A percentile compares a stretch with the other conserved stretches of the same genome.
Evolutionary conservation across 2,113 vertebrate species (phyloP).

Genomic region (Anseranas semipalmata): DNA sequence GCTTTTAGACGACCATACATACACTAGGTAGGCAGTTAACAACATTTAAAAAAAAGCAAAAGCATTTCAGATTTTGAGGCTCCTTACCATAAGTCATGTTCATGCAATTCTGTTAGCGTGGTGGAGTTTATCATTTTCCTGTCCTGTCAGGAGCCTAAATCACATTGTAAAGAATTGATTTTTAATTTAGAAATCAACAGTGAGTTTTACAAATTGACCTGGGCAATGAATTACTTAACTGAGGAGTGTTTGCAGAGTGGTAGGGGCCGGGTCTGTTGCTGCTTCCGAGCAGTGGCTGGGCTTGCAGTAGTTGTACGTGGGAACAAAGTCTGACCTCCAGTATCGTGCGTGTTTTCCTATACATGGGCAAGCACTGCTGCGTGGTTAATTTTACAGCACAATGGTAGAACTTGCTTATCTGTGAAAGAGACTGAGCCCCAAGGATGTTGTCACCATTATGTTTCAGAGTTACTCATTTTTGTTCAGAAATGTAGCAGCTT

Average conservation of each 20-base stretch:
- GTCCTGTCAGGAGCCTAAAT: background rate
- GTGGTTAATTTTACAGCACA: background rate
- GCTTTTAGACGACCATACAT: background rate
- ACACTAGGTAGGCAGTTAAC: background rate
- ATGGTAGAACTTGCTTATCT: background rate
- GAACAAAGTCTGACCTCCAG: background rate
- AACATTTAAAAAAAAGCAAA: background rate
- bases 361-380: background rate
- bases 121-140: background rate
- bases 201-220: background rate
- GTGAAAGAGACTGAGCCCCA: background rate
- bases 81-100: background rate
- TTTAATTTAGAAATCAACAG: slow-evolving; percentile 21
- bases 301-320: background rate
- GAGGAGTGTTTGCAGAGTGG: background rate
- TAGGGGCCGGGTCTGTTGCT: background rate
- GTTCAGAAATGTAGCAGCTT: background rate
- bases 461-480: background rate
- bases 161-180: background rate
- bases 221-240: background rate
- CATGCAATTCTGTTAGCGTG: background rate
- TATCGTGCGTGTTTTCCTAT: background rate
- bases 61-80: background rate
- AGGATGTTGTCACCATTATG: background rate
- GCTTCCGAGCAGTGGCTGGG: accelerated